phyloP scores from a whole-genome alignment of 2,797 vertebrate species.

The Anolis apletophallus region DNA sequence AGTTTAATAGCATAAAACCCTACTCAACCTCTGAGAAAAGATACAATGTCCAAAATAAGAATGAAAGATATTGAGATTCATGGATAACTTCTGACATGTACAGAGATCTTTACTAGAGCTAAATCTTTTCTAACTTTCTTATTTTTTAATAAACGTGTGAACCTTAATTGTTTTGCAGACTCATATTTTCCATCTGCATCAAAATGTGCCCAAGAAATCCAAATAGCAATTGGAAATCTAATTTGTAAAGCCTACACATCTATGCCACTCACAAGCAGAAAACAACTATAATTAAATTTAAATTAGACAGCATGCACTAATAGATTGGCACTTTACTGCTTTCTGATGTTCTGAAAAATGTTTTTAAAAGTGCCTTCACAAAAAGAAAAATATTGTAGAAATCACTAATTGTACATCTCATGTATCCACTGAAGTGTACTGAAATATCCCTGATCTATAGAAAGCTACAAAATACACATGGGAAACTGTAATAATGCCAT shows the following conservation, averaged over 20 bases:
- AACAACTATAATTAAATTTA: neutral
- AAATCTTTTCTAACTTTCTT: conserved; percentile 18
- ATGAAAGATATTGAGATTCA: neutral
- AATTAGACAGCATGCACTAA: neutral
- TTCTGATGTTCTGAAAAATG: neutral
- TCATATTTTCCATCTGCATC: neutral
- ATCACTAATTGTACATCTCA: neutral
- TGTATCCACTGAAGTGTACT: neutral
- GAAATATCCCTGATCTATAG: neutral
- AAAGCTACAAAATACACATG: neutral
- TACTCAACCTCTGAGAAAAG: neutral
- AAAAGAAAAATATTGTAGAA: neutral
- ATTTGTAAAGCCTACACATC: neutral
- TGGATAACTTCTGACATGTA: neutral
- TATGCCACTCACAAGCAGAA: neutral
- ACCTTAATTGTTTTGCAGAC: neutral
- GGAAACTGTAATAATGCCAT: neutral
- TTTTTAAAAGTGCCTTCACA: conserved; percentile 21
- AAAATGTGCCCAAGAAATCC: neutral
- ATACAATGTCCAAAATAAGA: neutral
- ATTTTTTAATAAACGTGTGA: neutral
- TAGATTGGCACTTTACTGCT: neutral
- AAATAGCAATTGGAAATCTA: neutral
- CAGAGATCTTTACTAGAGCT: neutral
- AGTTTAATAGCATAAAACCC: neutral